phyloP scores from a whole-genome alignment of 2,797 vertebrate genomes.

The Hipposideros larvatus region DNA sequence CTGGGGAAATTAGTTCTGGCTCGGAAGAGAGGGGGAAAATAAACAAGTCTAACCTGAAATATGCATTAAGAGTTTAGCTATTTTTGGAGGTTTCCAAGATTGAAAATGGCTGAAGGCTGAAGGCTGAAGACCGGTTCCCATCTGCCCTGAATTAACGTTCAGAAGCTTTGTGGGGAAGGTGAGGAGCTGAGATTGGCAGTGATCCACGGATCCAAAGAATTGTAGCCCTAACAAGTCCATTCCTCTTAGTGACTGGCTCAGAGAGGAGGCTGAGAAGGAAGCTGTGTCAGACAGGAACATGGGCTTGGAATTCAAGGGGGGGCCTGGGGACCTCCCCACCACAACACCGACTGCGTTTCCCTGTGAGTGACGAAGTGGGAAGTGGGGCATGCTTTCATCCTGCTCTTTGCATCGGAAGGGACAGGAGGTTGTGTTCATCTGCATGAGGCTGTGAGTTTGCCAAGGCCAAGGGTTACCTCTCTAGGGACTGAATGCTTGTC shows the following conservation, averaged over 20 bases:
- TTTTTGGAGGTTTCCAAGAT: constrained; percentile 73
- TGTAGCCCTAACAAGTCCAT: background rate
- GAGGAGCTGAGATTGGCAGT: background rate
- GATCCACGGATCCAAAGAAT: background rate
- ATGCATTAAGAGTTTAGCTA: constrained; percentile 75
- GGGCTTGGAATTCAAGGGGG: background rate
- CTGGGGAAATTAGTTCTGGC: constrained; percentile 79
- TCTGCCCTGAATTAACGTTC: constrained; percentile 62
- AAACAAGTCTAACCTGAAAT: constrained; percentile 81
- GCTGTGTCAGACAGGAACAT: accelerated
- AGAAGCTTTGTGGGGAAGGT: background rate
- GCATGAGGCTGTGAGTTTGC: background rate
- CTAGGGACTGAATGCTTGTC: background rate
- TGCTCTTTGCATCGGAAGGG: background rate
- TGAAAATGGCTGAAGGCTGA: constrained; percentile 70
- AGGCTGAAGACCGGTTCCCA: constrained; percentile 63
- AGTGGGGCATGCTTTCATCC: background rate
- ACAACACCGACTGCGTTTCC: background rate
- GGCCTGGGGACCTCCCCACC: background rate
- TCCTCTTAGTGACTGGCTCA: background rate
- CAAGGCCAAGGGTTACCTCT: background rate
- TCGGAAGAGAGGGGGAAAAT: constrained; percentile 41
- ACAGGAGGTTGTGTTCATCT: background rate
- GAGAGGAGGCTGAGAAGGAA: background rate
- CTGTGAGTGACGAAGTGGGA: background rate